A percentile compares a stretch with the other conserved stretches of the same genome.
These are phyloP conservation scores for Heterotilapia buettikoferi DNA, from an alignment of 2,113 vertebrate species.

Conservation along the genomic window DNA sequence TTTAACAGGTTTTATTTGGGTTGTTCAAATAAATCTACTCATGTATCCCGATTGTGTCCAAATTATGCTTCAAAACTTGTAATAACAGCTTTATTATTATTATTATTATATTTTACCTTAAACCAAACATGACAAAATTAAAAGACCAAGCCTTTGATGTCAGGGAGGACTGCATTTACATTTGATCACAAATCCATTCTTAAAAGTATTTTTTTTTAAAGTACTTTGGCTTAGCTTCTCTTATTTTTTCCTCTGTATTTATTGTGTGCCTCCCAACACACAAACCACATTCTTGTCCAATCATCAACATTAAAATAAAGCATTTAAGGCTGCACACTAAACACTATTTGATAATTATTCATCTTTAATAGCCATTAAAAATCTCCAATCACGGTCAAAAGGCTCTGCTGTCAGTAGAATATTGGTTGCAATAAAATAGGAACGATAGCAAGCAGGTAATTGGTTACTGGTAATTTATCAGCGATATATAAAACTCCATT, in stretches of 20 bases:
- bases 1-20: slow-evolving; percentile 17
- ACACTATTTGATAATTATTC: neutral
- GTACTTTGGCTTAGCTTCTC: neutral
- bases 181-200: neutral
- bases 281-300: neutral
- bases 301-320: neutral
- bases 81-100: neutral
- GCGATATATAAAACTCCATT: neutral
- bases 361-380: neutral
- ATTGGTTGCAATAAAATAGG: neutral
- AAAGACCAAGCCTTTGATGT: neutral
- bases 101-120: neutral
- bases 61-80: neutral
- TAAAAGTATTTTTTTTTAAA: neutral
- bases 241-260: neutral
- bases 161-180: neutral
- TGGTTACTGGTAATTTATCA: neutral
- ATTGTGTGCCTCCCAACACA: neutral
- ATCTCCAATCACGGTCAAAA: neutral
- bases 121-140: neutral
- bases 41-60: neutral
- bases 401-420: neutral
- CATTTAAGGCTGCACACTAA: neutral
- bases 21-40: slow-evolving; percentile 20
- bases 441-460: neutral